Conservation (phyloP, 1,140 invertebrate genomes). For the Cotesia chilonis region DNA sequence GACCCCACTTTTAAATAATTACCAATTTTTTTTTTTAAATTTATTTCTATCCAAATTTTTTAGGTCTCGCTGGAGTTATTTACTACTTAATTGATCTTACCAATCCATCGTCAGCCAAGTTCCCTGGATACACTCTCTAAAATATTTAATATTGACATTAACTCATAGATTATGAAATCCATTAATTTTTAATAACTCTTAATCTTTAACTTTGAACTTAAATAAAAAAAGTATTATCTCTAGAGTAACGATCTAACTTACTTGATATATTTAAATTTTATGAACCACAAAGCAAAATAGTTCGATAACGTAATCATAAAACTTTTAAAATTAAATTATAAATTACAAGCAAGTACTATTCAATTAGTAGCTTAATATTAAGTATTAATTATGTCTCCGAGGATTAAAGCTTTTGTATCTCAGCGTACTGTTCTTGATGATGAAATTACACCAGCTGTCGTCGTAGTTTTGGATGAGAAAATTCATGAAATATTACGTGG, state of each 20-base stretch:
- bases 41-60: slow-evolving; percentile 40
- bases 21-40: background rate
- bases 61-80: slow-evolving; percentile 72
- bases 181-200: background rate
- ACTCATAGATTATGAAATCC: background rate
- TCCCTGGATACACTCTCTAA: slow-evolving; percentile 69
- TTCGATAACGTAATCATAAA: too few species aligned
- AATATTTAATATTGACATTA: background rate
- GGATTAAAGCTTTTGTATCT: slow-evolving; percentile 38
- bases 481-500: slow-evolving; percentile 40
- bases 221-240: too few species aligned
- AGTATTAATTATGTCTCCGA: background rate
- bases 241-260: too few species aligned
- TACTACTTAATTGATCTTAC: slow-evolving; percentile 76
- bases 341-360: too few species aligned
- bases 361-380: background rate
- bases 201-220: background rate
- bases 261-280: too few species aligned
- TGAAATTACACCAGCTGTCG: slow-evolving; percentile 41
- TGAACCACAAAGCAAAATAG: too few species aligned
- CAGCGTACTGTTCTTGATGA: slow-evolving; percentile 41
- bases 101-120: slow-evolving; percentile 70
- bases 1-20: too few species aligned
- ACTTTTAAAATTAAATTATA: too few species aligned
- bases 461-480: slow-evolving; percentile 41